A percentile compares a stretch with the other conserved stretches of the same genome.
These are phyloP conservation scores for Hypomecis punctinalis DNA, from an alignment of 2,888 invertebrate species.

Conservation along the genomic window DNA sequence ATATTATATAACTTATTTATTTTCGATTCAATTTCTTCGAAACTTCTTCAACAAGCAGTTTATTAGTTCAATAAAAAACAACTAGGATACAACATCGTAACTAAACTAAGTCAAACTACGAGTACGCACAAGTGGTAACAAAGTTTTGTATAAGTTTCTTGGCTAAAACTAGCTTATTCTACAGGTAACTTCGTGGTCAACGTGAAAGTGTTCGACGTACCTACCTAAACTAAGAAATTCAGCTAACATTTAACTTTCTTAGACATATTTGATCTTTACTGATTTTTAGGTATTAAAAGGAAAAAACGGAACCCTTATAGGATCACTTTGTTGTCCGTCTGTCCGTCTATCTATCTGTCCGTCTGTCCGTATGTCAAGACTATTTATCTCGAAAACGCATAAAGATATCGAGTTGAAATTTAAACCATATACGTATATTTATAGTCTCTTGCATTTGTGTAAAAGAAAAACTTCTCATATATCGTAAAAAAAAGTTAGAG, in stretches of 20 bases:
- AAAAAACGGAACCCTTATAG: too few relatives aligned
- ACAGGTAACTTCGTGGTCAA: not conserved
- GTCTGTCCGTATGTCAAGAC: too few relatives aligned
- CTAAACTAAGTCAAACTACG: not conserved
- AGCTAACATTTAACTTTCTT: not conserved
- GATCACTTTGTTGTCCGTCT: too few relatives aligned
- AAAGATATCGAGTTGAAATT: too few relatives aligned
- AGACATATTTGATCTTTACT: too few relatives aligned
- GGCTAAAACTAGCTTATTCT: conserved; percentile 6
- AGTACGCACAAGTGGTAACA: not conserved
- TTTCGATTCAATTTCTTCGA: not conserved
- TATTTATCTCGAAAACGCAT: too few relatives aligned
- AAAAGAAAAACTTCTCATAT: too few relatives aligned
- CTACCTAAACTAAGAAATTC: not conserved
- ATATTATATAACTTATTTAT: not conserved
- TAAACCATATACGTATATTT: too few relatives aligned
- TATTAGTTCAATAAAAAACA: not conserved
- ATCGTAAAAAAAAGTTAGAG: too few relatives aligned
- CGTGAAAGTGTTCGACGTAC: not conserved
- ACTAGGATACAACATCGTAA: not conserved
- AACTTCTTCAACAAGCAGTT: not conserved
- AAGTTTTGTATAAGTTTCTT: conserved; percentile 3
- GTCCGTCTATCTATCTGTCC: too few relatives aligned
- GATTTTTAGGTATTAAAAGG: too few relatives aligned
- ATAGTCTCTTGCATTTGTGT: too few relatives aligned